Base-by-base conservation (phyloP, 2,888 invertebrate species). In the Corythucha ciliata region DNA sequence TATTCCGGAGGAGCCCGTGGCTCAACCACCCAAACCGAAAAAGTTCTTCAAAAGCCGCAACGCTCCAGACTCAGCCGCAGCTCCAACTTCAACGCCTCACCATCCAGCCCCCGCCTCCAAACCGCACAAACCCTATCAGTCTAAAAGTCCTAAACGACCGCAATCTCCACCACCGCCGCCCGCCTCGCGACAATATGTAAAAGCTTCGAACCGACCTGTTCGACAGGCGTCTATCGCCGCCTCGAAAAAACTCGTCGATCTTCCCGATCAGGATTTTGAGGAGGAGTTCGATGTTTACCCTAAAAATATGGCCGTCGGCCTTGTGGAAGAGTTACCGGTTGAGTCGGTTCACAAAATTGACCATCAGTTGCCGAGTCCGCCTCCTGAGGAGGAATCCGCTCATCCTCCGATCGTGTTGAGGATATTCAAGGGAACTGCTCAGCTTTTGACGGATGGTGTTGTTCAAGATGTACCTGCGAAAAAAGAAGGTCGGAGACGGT, bases 31-130 rank as follows among this genome's bases (percentile, higher is more conserved):
- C 59, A 86, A 87, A 67, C 89, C 89, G 37, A 85, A 88, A 66
- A 90, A 90, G 67, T 90, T 90, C 69, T 90, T 90, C 67, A 90
- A 90, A 66, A 88, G 87, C 65, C 80, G 85, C 46, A 86, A 84
- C 69, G 74, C 78, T 37, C 60, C 57, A n/a, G 55, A 57, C 12
- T 55, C 55, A 6, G 44, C 50, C 12, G 50, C 52, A 7, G 41
- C 55, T 2, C 48, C 54, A 8, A 46, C 58, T 8, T 41, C 40
- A 26, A 32, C 49, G 25, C 42, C 42, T 26, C 49, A 49, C 16
- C 50, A 52, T 14, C 48, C 56, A 24, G 34, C 58, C n/a, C 51
- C 52, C 10, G 29, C 51, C 16, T 44, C 55, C 18, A 21, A 52
- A 20, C 53, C 53, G 18, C 45, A 54, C 16, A 42, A 36, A 41